phyloP scores from a whole-genome alignment of 92 coral and sea anemone genomes.

The Zoanthus sociatus region DNA sequence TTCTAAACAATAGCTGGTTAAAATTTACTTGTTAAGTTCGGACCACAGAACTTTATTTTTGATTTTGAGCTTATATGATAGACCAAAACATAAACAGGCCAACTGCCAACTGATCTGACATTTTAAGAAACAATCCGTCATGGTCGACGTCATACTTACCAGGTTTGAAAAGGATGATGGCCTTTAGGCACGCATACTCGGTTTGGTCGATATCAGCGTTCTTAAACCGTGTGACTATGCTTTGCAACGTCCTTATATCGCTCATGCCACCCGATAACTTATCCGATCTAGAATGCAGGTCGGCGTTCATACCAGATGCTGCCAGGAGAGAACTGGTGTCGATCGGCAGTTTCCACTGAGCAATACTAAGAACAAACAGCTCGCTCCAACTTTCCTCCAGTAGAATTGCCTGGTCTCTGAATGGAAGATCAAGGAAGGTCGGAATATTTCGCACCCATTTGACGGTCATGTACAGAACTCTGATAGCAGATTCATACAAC shows the following conservation, averaged over 20 bases:
- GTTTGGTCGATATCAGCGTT: slow-evolving; percentile 91
- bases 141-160: slow-evolving; percentile 54
- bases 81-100: too few species aligned
- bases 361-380: slow-evolving; percentile 84
- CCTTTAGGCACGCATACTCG: slow-evolving; percentile 96
- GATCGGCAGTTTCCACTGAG: slow-evolving; percentile 95
- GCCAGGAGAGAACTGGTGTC: slow-evolving; percentile 85
- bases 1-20: background rate
- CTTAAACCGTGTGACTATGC: slow-evolving; percentile 80
- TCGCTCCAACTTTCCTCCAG: slow-evolving; percentile 98
- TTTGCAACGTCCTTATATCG: slow-evolving; percentile 83
- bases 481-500: slow-evolving; percentile 93
- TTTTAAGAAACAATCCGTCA: too few species aligned
- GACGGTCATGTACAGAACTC: slow-evolving; percentile 91
- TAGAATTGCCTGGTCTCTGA: slow-evolving; percentile 94
- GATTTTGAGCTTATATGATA: too few species aligned
- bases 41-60: too few species aligned
- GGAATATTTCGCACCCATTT: slow-evolving; percentile 99
- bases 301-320: slow-evolving; percentile 79
- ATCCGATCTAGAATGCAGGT: slow-evolving; percentile 55
- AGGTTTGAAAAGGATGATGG: slow-evolving; percentile 94
- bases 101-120: too few species aligned
- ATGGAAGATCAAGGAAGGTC: slow-evolving; percentile 93
- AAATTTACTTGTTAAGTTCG: background rate
- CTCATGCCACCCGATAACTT: slow-evolving; percentile 73